Evolutionary conservation across 2,113 vertebrate genomes (phyloP), one percentile per base, ranked within the genome.

Genomic region (Pterocles burchelli): DNA sequence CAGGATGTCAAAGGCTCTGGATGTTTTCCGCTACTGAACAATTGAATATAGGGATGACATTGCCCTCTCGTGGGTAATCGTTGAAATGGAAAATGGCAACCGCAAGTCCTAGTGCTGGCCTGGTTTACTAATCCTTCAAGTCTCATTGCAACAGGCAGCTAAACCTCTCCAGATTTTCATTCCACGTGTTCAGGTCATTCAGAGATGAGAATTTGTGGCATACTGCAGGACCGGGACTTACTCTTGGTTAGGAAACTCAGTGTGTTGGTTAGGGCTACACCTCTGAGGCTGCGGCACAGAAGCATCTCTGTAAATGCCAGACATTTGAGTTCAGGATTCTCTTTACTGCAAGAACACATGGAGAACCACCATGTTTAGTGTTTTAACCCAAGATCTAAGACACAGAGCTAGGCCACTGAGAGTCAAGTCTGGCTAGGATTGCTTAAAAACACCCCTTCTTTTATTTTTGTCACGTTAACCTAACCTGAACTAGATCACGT

Each of bases 21-120:
- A 12, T 17, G 20, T 7, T 70, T 45, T 54, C 49, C 4, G 24
- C 9, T 13, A 0, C 18, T 2, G 28, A 66, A 6, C 5, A 13
- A 7, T 2, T 49, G 36, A 95, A 90, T 49, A n/a, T 1, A 73
- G 48, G 95, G 90, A 80, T 95, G 38, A 89, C 77, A 96, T 78
- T 92, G 97, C 96, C 97, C 97, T 95, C 97, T 96, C 9, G 96
- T 97, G 97, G 97, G 55, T 81, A 90, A 63, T 12, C 4, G n/a
- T 55, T 34, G 85, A 63, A 95, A 55, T 54, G 34, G 72, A 68
- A 88, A 65, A 70, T 1, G 2, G 43, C 17, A 38, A 81, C 2
- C 45, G 31, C 29, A 13, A 31, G 36, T 14, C 19, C 17, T 33
- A 7, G 6, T 16, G 33, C 18, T 7, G 3, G 38, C 9, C 12